These are phyloP conservation scores for Saturnia pavonia DNA, from an alignment of 2,888 invertebrate species.

Conservation along the genomic window DNA sequence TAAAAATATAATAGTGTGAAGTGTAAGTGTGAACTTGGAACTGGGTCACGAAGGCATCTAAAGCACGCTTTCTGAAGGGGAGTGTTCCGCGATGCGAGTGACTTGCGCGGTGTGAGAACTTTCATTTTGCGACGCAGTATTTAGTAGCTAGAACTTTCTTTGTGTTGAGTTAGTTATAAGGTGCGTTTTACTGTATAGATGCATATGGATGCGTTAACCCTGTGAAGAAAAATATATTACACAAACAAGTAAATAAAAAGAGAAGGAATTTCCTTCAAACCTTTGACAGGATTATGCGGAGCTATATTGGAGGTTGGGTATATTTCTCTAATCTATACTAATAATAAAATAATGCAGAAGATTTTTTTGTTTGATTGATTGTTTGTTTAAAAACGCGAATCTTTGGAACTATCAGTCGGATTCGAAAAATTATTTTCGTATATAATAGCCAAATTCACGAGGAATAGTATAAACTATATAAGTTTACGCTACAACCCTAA, in stretches of 20 bases:
- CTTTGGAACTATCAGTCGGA: too few relatives aligned
- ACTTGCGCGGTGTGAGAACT: conserved; percentile 32
- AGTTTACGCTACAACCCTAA: too few relatives aligned
- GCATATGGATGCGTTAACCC: not conserved
- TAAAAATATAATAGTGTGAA: conserved; percentile 39
- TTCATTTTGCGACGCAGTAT: conserved; percentile 30
- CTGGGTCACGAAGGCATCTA: conserved; percentile 58
- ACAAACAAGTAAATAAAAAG: conserved; percentile 22
- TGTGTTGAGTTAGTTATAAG: not conserved
- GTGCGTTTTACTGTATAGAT: conserved; percentile 5
- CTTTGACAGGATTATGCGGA: not conserved
- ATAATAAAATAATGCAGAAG: too few relatives aligned
- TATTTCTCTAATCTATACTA: not conserved
- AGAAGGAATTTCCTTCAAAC: not conserved
- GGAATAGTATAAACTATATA: too few relatives aligned
- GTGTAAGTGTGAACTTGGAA: conserved; percentile 52
- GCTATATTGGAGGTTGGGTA: not conserved
- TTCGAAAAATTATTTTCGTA: too few relatives aligned
- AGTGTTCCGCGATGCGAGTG: conserved; percentile 35
- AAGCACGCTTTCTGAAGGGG: conserved; percentile 38
- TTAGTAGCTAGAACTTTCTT: conserved; percentile 26
- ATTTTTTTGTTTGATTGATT: too few relatives aligned
- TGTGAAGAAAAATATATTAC: conserved; percentile 22
- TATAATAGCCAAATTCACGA: too few relatives aligned
- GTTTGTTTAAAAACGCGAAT: too few relatives aligned